Evolutionary conservation across 2,888 invertebrate genomes (phyloP).

Genomic region (Archips xylosteana): DNA sequence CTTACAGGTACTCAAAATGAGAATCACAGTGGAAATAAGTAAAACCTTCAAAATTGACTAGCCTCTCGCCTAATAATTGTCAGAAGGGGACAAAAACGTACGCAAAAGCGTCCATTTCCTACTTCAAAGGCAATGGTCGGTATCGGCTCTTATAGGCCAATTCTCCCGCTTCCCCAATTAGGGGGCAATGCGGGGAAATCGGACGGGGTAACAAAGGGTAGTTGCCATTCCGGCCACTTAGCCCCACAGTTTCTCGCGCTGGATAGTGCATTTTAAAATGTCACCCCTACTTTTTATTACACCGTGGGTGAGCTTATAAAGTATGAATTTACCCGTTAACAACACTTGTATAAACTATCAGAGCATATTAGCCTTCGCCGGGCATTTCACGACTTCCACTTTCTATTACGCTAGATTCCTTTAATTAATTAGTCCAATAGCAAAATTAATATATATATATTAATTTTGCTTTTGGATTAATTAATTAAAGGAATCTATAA

Average conservation of each 20-base stretch:
- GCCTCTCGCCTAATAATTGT: conserved; percentile 19
- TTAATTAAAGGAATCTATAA: too few species aligned
- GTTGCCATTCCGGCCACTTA: conserved; percentile 70
- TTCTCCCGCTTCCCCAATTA: conserved; percentile 71
- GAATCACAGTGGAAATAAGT: neutral
- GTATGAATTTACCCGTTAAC: neutral
- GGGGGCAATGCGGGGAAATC: conserved; percentile 59
- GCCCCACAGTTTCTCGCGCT: conserved; percentile 62
- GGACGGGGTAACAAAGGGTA: conserved; percentile 67
- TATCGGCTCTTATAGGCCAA: conserved; percentile 65
- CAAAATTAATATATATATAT: too few species aligned
- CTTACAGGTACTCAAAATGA: neutral
- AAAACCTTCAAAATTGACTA: neutral
- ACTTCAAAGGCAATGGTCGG: conserved; percentile 62
- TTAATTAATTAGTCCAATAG: too few species aligned
- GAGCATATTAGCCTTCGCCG: too few species aligned
- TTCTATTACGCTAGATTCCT: too few species aligned
- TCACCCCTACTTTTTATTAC: conserved; percentile 35
- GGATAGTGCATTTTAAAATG: conserved; percentile 60
- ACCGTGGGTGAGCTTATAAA: neutral
- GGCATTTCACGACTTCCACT: too few species aligned
- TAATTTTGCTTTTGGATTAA: too few species aligned
- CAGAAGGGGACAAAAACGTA: conserved; percentile 44
- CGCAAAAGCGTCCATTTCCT: conserved; percentile 41
- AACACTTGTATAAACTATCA: too few species aligned